These are phyloP conservation scores for Nephotettix cincticeps DNA, from an alignment of 1,140 invertebrate species.

Conservation along the genomic window DNA sequence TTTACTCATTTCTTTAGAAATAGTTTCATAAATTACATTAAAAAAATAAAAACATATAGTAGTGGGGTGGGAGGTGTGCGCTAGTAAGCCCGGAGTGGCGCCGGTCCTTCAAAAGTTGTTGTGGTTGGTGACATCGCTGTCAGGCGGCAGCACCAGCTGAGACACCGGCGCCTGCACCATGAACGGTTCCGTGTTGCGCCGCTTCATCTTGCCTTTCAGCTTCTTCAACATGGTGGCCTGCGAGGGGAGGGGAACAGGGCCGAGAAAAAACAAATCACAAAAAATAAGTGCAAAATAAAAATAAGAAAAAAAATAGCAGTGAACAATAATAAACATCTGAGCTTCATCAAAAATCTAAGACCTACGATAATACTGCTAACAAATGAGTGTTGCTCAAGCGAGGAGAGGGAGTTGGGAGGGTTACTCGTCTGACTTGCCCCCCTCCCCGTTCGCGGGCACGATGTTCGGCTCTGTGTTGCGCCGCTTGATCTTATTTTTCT, in stretches of 20 bases:
- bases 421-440: conserved; percentile 60
- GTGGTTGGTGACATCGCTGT: conserved; percentile 27
- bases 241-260: conserved; percentile 40
- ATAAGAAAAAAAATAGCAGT: conserved; percentile 1
- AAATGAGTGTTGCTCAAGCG: conserved; percentile 7
- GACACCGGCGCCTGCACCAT: conserved; percentile 56
- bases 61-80: neutral
- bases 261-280: conserved; percentile 33
- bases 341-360: neutral
- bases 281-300: conserved; percentile 33
- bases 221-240: conserved; percentile 88
- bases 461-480: conserved; percentile 84
- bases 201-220: conserved; percentile 92
- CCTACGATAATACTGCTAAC: neutral
- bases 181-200: conserved; percentile 88
- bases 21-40: conserved; percentile 24
- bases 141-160: conserved; percentile 24
- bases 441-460: conserved; percentile 64
- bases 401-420: conserved; percentile 36
- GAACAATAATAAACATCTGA: neutral
- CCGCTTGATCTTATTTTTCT: conserved; percentile 58
- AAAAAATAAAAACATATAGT: conserved; percentile 21
- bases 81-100: conserved; percentile 24
- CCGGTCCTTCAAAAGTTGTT: conserved; percentile 30
- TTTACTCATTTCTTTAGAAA: conserved; percentile 32